These are phyloP conservation scores for Hipparchia semele DNA, from an alignment of 2,888 invertebrate species.

Conservation along the genomic window DNA sequence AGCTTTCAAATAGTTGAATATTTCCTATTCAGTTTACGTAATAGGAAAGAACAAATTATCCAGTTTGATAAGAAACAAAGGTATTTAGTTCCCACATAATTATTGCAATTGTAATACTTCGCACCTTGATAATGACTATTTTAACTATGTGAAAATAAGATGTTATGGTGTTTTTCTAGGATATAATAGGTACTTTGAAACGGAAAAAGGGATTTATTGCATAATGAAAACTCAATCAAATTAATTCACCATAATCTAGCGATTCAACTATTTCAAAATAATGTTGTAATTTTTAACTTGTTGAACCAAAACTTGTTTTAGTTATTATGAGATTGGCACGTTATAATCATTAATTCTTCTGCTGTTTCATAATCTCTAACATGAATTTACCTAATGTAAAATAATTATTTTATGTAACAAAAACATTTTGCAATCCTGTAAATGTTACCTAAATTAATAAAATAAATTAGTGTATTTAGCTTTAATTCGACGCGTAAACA, in stretches of 20 bases:
- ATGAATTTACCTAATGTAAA: no score
- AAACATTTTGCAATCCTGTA: no score
- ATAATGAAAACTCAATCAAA: background rate
- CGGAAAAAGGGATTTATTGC: background rate
- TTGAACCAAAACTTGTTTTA: no score
- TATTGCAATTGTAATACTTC: background rate
- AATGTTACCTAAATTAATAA: no score
- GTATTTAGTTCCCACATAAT: conserved; percentile 9
- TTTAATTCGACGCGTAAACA: no score
- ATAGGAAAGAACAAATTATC: conserved; percentile 20
- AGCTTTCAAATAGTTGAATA: conserved; percentile 4
- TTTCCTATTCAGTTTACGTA: conserved; percentile 11
- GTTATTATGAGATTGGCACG: no score
- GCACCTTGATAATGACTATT: conserved; percentile 9
- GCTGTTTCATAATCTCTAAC: no score
- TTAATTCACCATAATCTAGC: background rate
- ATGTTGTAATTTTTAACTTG: no score
- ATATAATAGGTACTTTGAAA: background rate
- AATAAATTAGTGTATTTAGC: no score
- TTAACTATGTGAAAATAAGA: conserved; percentile 3
- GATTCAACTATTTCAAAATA: no score
- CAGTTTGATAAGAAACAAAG: conserved; percentile 8
- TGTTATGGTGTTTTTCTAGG: background rate
- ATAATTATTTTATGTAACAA: no score
- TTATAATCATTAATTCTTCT: no score